Conservation (phyloP, 2,113 vertebrate species). For the Geococcyx californianus region DNA sequence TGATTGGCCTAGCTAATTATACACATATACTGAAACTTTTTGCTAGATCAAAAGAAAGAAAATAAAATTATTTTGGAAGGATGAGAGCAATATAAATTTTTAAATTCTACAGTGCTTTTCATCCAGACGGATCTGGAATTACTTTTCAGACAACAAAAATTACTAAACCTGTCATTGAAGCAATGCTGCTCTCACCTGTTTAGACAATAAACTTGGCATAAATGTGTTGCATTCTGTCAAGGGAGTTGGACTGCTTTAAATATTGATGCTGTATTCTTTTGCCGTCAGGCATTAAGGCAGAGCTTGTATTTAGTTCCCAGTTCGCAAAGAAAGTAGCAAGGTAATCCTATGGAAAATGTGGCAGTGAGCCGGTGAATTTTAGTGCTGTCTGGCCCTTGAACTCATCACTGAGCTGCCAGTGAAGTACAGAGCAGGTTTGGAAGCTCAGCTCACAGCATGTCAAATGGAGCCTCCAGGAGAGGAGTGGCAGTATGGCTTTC, state of each 20-base stretch:
- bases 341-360: not conserved
- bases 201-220: not conserved
- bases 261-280: not conserved
- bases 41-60: constrained; percentile 43
- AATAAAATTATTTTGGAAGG: not conserved
- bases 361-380: not conserved
- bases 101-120: not conserved
- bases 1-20: constrained; percentile 7
- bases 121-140: not conserved
- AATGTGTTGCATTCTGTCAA: not conserved
- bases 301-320: not conserved
- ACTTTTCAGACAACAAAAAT: not conserved
- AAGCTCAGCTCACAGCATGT: not conserved
- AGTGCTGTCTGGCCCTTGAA: not conserved
- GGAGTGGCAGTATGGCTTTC: not conserved
- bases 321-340: not conserved
- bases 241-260: not conserved
- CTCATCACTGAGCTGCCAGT: not conserved
- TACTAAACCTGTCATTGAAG: not conserved
- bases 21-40: not conserved
- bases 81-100: not conserved
- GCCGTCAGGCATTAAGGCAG: not conserved
- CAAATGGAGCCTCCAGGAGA: not conserved
- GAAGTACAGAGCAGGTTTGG: not conserved
- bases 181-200: not conserved